These are phyloP conservation scores for Dicrurus megarhynchus DNA, from an alignment of 2,113 vertebrate species.

Conservation along the genomic window DNA sequence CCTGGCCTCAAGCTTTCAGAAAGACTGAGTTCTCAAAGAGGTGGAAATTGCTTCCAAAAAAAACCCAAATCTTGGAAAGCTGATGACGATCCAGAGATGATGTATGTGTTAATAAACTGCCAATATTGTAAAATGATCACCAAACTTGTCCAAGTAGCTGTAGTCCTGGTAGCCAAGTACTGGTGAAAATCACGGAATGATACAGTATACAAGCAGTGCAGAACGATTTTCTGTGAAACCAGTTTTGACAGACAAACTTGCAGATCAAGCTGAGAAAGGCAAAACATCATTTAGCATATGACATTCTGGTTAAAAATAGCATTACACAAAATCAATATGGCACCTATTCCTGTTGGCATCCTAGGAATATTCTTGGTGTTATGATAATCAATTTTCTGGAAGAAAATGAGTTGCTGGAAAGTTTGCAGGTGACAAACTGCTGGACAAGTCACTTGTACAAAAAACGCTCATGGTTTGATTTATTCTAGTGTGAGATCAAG, in stretches of 20 bases:
- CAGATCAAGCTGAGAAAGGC: neutral
- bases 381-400: neutral
- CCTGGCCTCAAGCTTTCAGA: neutral
- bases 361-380: neutral
- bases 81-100: neutral
- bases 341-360: neutral
- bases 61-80: neutral
- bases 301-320: slow-evolving; percentile 10
- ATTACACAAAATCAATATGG: neutral
- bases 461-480: neutral
- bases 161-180: neutral
- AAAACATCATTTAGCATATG: neutral
- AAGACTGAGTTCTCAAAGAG: neutral
- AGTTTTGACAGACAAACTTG: neutral
- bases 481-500: neutral
- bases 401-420: neutral
- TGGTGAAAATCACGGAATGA: neutral
- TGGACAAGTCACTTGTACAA: neutral
- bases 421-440: neutral
- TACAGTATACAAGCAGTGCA: neutral
- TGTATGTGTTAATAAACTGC: neutral
- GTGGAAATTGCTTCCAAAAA: neutral
- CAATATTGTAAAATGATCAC: neutral
- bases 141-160: neutral
- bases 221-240: neutral